A percentile compares a stretch with the other conserved stretches of the same genome.
Evolutionary conservation across 2,113 vertebrate species (phyloP).

Genomic region (Microcebus lehilahytsara): DNA sequence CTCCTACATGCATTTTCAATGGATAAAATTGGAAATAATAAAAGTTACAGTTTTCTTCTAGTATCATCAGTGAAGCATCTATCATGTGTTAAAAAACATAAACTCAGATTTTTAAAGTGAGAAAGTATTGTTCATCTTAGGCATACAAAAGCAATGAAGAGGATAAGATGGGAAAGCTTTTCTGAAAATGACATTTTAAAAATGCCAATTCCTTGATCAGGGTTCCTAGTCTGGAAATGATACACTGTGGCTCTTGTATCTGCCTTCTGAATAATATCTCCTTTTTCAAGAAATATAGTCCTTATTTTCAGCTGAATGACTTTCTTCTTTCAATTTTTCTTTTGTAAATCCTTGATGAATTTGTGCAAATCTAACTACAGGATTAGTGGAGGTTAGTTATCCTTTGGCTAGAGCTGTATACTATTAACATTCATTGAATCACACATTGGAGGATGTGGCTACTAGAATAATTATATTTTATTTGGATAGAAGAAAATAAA

Average conservation of each 20-base stretch:
- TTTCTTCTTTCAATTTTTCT: background rate
- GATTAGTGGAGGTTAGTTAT: background rate
- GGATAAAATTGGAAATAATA: conserved; percentile 5
- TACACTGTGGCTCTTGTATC: background rate
- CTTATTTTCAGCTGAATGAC: background rate
- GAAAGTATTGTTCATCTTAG: background rate
- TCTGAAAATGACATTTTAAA: background rate
- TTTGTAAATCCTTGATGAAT: background rate
- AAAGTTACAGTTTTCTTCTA: background rate
- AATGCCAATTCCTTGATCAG: background rate
- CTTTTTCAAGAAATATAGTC: background rate
- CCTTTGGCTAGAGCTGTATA: background rate
- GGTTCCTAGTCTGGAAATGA: background rate
- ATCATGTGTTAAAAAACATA: background rate
- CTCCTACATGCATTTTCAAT: background rate
- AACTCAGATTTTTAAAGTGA: background rate
- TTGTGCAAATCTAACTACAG: background rate
- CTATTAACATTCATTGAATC: background rate
- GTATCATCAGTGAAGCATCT: background rate
- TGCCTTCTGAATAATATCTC: background rate
- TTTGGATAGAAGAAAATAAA: background rate
- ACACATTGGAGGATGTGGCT: background rate
- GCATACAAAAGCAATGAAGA: background rate
- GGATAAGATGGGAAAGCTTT: background rate
- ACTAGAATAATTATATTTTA: background rate